phyloP scores from a whole-genome alignment of 2,113 vertebrate species.

The Caranx melampygus region DNA sequence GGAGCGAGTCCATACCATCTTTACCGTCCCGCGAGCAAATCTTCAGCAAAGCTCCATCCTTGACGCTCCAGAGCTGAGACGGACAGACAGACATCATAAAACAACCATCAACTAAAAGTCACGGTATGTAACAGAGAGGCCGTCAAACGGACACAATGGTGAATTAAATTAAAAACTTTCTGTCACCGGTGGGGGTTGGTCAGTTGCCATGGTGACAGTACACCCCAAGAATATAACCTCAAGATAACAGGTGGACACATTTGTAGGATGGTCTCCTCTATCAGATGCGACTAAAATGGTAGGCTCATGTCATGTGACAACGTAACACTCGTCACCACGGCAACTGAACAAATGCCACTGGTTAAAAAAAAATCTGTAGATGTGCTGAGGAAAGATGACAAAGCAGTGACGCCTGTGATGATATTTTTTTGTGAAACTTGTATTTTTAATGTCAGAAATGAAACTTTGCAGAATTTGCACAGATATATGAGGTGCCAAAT shows the following conservation, averaged over 20 bases:
- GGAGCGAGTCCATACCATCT: conserved; percentile 88
- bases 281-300: neutral
- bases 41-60: conserved; percentile 86
- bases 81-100: neutral
- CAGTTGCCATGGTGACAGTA: neutral
- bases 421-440: too few species aligned
- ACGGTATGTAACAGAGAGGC: neutral
- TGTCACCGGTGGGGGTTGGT: neutral
- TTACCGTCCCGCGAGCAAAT: conserved; percentile 84
- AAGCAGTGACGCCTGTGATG: too few species aligned
- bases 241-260: neutral
- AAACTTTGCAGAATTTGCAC: neutral
- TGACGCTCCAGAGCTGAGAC: conserved; percentile 89
- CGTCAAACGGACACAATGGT: too few species aligned
- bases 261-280: neutral
- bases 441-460: neutral
- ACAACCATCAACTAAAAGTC: neutral
- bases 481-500: too few species aligned
- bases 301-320: neutral
- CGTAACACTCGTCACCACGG: neutral
- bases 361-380: neutral
- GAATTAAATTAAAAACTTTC: neutral
- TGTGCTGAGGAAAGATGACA: too few species aligned
- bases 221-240: too few species aligned
- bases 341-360: neutral